Evolutionary conservation across 2,888 invertebrate genomes (phyloP), one percentile per base, ranked within the genome.

Genomic region (Hydrotaea cyrtoneurina): DNA sequence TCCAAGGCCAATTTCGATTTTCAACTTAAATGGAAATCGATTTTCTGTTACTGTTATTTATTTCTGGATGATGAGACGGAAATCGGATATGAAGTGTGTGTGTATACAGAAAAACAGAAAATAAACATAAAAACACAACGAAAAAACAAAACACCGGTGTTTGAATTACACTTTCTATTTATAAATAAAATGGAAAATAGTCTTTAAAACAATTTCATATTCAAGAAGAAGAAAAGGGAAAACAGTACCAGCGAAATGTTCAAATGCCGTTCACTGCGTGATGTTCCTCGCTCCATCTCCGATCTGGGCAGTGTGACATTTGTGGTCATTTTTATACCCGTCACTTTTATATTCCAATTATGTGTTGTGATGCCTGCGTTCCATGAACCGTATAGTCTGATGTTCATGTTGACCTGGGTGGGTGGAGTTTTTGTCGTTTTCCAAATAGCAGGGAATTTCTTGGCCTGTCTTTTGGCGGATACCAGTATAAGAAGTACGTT

Each of bases 391-490:
- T 94, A 94, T 91, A 93, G 94, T 26, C 87, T 92, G 8, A 92
- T 90, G 88, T 95, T 93, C 92, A 93, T 92, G 55, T 92, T 94
- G 71, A 96, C 95, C 91, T 95, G 95, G 89, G 89, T 93, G 19
- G 92, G 94, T 86, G 96, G 96, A 57, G 93, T 94, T 53, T 97
- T 96, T 90, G 92, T 98, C 0, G 92, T 97, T 88, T 91, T 95
- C 57, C 98, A 98, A 90, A 93, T 97, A 36, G 93, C 96, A 71
- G 95, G 96, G 0, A 98, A 97, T 90, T 94, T 96, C 89, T 93
- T 96, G 64, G 96, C 95, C 88, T 94, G 96, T 43, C 94, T 97
- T 89, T 92, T 96, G 73, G 95, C 95, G 76, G 96, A 98, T 88
- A 96, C 96, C 15, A 96, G 96, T 87, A 96, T 96, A 88, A 93